Conservation (phyloP, 2,113 vertebrate genomes). For the Hydrolagus affinis region DNA sequence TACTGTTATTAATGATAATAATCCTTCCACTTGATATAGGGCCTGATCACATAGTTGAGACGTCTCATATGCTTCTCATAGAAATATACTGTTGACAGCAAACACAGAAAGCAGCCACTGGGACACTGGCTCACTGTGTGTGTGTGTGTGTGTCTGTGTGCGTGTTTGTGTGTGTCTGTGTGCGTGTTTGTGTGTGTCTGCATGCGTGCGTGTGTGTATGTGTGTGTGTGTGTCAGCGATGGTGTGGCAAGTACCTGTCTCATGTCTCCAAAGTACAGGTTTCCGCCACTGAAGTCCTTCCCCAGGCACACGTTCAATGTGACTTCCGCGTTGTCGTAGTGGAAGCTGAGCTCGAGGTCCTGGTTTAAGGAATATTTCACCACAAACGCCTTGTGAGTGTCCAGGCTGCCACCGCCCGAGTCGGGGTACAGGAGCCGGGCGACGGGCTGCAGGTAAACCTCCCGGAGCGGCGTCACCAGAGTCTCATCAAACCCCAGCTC, state of each 20-base stretch:
- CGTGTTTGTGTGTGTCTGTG: too few relatives aligned
- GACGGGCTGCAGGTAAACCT: constrained; percentile 69
- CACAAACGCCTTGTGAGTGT: constrained; percentile 87
- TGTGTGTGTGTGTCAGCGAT: too few relatives aligned
- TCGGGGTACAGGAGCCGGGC: constrained; percentile 73
- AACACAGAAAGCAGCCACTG: too few relatives aligned
- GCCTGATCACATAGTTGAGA: too few relatives aligned
- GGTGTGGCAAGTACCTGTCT: constrained; percentile 59
- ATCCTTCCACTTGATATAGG: too few relatives aligned
- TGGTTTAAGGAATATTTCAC: constrained; percentile 74
- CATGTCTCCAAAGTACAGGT: constrained; percentile 83
- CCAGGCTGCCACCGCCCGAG: constrained; percentile 64
- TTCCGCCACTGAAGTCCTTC: constrained; percentile 78
- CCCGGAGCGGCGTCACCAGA: constrained; percentile 73
- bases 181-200: too few relatives aligned
- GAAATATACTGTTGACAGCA: too few relatives aligned
- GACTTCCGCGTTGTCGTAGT: constrained; percentile 89
- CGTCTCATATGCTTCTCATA: too few relatives aligned
- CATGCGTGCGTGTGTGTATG: too few relatives aligned
- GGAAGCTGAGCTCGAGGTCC: constrained; percentile 78
- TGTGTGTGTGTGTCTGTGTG: too few relatives aligned
- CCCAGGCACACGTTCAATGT: constrained; percentile 85
- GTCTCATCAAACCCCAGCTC: constrained; percentile 82
- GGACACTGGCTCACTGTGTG: too few relatives aligned
- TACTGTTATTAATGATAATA: too few relatives aligned